These are phyloP conservation scores for Leptinotarsa juncta DNA, from an alignment of 2,888 invertebrate genomes.

Conservation along the genomic window DNA sequence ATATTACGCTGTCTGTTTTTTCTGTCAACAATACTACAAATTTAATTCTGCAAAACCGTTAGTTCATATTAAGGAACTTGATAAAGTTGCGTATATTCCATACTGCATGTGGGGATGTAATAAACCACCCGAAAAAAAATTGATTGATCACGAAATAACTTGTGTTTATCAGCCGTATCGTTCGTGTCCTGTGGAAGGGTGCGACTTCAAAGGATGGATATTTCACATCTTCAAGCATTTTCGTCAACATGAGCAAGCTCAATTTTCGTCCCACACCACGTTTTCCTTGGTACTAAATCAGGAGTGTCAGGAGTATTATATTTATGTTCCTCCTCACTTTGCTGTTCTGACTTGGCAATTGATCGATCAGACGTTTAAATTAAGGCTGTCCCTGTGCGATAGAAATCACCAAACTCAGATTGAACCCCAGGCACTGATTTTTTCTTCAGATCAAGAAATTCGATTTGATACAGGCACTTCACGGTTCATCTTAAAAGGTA, in stretches of 20 bases:
- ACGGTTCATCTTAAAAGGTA: too few relatives aligned
- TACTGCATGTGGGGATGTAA: not conserved
- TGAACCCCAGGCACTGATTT: too few relatives aligned
- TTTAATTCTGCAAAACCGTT: not conserved
- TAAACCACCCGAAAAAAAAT: too few relatives aligned
- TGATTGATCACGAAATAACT: not conserved
- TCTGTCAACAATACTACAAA: constrained; percentile 3
- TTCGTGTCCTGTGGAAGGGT: not conserved
- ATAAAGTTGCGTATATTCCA: not conserved
- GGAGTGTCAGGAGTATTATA: not conserved
- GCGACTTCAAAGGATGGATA: not conserved
- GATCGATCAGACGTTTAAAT: not conserved
- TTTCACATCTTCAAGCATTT: not conserved
- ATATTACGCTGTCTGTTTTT: constrained; percentile 1
- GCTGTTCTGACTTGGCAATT: not conserved
- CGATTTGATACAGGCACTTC: too few relatives aligned
- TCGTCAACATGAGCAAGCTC: not conserved
- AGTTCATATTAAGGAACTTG: not conserved
- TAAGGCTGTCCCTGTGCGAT: not conserved
- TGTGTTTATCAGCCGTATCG: not conserved
- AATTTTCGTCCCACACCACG: not conserved
- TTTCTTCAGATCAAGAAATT: too few relatives aligned
- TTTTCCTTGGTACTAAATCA: not conserved
- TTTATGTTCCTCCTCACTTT: not conserved
- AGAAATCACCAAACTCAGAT: not conserved